Evolutionary conservation across 1,140 invertebrate species (phyloP), one percentile per base, ranked within the genome.

Genomic region (Macrobrachium rosenbergii): DNA sequence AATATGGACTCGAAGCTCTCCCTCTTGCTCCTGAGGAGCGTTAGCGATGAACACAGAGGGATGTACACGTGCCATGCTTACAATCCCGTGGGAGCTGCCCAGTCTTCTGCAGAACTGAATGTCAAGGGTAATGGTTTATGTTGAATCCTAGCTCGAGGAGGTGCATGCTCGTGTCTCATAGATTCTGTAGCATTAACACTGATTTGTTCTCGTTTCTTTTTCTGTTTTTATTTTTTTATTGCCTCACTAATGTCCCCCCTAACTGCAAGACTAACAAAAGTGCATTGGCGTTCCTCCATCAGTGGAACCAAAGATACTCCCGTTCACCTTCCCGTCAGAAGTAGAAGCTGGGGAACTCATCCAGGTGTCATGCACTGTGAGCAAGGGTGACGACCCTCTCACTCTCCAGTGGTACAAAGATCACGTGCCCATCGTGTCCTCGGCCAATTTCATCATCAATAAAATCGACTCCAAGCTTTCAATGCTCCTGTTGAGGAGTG

Each of bases 301-400:
- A 95, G 94, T 94, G 89, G 92, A 93, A 76, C 94, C 94, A 14
- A 92, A 92, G 82, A 93, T 95, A 89, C 92, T 93, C 89, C 92
- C 93, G 64, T 95, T 95, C 91, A 91, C 92, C 67, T 95, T 95
- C 88, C 93, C 94, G 37, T 93, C 93, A 63, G 92, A 94, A 79
- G 92, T 94, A 60, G 93, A 93, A 88, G 93, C 93, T 90, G 92
- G 93, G 60, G 92, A 94, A 88, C 92, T 94, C 89, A 92, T 96
- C 63, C 95, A 94, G 88, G 93, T 94, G 76, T 92, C 95, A 88
- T 95, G 95, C 94, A 17, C 95, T 93, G 92, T 95, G 93, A 91
- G 95, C 95, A 91, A 91, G 83, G 92, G 92, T 12, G 92, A 92
- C 86, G 89, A 91, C 45, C 92, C 92, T 62, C 90, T 92, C 10